A percentile compares a stretch with the other conserved stretches of the same genome.
phyloP scores from a whole-genome alignment of 2,797 vertebrate genomes.

The Neosalanx taihuensis region DNA sequence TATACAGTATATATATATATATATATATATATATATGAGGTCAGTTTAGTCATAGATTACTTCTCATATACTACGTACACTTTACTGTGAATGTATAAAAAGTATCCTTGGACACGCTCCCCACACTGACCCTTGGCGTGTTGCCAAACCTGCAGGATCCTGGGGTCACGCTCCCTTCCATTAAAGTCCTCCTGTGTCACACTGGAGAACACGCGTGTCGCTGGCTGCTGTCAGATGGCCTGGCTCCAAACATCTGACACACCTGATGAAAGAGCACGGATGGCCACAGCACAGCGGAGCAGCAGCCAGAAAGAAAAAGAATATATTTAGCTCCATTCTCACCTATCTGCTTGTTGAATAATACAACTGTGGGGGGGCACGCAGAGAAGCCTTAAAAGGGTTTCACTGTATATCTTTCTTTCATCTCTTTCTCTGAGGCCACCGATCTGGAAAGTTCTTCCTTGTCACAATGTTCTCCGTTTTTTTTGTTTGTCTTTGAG shows the following conservation, averaged over 20 bases:
- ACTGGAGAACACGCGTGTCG: constrained; percentile 7
- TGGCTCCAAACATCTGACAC: constrained; percentile 9
- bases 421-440: constrained; percentile 34
- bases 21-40: too few relatives aligned
- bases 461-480: constrained; percentile 26
- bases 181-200: neutral
- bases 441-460: constrained; percentile 38
- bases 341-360: constrained; percentile 58
- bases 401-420: constrained; percentile 65
- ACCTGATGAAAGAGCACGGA: constrained; percentile 16
- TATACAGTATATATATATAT: too few relatives aligned
- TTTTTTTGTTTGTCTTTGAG: constrained; percentile 9
- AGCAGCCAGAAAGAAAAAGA: constrained; percentile 9
- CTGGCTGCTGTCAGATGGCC: constrained; percentile 30
- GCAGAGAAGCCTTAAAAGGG: constrained; percentile 62
- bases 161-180: neutral
- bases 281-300: constrained; percentile 15
- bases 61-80: too few relatives aligned
- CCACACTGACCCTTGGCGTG: neutral
- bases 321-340: constrained; percentile 51
- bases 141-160: constrained; percentile 8
- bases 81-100: too few relatives aligned
- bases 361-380: constrained; percentile 51
- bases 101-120: neutral
- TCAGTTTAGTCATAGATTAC: too few relatives aligned